Percentiles rank a stretch among this genome's conserved stretches.
These are phyloP conservation scores for Astyanax mexicanus DNA, from an alignment of 2,797 vertebrate species.

Conservation along the genomic window DNA sequence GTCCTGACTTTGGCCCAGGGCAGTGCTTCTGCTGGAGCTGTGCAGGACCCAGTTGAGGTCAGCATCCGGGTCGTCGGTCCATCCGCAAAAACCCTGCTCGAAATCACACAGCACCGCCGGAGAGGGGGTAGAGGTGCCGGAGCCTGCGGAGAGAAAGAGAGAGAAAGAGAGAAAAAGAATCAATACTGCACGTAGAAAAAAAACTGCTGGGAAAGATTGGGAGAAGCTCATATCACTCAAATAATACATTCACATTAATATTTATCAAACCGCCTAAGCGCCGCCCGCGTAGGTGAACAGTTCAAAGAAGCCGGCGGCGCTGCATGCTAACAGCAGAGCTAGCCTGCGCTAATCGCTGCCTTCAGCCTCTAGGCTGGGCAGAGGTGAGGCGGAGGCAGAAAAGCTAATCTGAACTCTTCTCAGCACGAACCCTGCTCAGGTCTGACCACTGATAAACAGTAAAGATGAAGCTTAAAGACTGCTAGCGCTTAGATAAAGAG, in stretches of 20 bases:
- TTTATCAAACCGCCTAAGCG: constrained; percentile 33
- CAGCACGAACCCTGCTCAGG: neutral
- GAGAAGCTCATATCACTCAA: neutral
- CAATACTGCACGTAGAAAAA: neutral
- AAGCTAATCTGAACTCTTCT: constrained; percentile 5
- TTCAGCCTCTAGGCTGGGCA: constrained; percentile 10
- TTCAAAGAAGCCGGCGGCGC: neutral
- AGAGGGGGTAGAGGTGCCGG: constrained; percentile 70
- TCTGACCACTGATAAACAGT: neutral
- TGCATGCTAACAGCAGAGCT: constrained; percentile 11
- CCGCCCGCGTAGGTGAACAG: constrained; percentile 30
- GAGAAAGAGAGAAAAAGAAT: constrained; percentile 20
- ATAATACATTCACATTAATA: constrained; percentile 42
- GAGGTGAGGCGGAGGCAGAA: neutral
- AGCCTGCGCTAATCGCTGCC: constrained; percentile 37
- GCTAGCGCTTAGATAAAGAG: neutral
- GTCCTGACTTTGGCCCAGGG: constrained; percentile 56
- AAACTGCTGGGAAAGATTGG: neutral
- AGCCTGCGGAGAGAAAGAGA: constrained; percentile 49
- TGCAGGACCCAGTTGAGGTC: constrained; percentile 87
- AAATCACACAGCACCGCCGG: constrained; percentile 88
- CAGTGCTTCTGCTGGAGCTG: constrained; percentile 68
- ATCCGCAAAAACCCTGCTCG: constrained; percentile 87
- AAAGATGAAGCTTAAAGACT: constrained; percentile 9
- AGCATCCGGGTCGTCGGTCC: constrained; percentile 86